Base-by-base conservation (phyloP, 2,113 vertebrate species). In the Pteropus alecto region DNA sequence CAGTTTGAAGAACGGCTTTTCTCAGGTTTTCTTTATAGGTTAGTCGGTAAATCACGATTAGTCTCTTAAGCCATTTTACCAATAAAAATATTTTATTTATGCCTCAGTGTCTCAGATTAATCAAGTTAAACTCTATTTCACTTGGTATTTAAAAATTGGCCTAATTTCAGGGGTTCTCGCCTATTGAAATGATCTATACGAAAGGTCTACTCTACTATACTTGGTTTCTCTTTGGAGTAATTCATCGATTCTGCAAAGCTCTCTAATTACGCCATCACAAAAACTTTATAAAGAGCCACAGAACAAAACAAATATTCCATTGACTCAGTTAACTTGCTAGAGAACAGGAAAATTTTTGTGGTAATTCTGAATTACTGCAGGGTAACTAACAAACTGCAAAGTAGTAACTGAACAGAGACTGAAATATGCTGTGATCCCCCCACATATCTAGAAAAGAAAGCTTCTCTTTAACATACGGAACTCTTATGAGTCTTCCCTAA, bases 51-150 rank as follows among this genome's bases (percentile, higher is more conserved):
- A 18, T 90, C 73, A 65, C 58, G 78, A 83, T 35, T 48, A 43
- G 46, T 78, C 18, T 95, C 38, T 91, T 12, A 73, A 65, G n/a
- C 16, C 60, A 91, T 54, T 94, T 84, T 61, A 68, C 48, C 43
- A 93, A 77, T 56, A 84, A 43, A 92, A 89, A 78, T 48, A 21
- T 83, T 85, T 97, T 88, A 85, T 28, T 77, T 96, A 84, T 82
- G 6, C 67, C 35, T 24, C 43, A 4, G 28, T 68, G 28, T 65
- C 82, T 73, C 76, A 58, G 12, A 93, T 54, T 54, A 74, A 82
- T 85, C 28, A 92, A 74, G 43, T 7, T 48, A 67, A 83, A 73
- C 14, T 71, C n/a, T 86, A 79, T 28, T 90, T 87, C 71, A 79
- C 51, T 73, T 68, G 9, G 14, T 56, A 43, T 71, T 38, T 21